Conservation (phyloP, 2,113 vertebrate species). For the Ahaetulla prasina region DNA sequence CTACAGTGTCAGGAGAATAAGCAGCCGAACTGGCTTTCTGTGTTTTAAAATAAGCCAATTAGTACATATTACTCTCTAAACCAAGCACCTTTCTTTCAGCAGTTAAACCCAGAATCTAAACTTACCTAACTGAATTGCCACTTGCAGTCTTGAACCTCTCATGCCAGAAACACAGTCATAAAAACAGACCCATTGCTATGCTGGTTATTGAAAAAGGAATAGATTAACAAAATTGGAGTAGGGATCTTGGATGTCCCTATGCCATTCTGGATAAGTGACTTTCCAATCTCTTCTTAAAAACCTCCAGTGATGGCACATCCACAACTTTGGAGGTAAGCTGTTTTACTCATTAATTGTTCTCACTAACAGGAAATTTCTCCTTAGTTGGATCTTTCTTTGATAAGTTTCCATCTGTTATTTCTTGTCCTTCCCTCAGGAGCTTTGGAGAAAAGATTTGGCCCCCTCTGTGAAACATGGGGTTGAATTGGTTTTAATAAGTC, state of each 20-base stretch:
- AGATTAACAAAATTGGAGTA: background rate
- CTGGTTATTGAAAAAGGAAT: background rate
- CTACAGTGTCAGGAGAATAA: background rate
- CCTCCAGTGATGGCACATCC: no score
- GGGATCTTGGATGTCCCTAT: background rate
- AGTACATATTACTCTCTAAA: background rate
- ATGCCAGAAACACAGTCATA: background rate
- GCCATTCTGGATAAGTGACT: background rate
- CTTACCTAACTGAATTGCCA: background rate
- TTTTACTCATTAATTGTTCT: background rate
- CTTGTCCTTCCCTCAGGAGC: background rate
- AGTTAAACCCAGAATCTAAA: background rate
- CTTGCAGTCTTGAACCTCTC: background rate
- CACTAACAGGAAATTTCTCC: background rate
- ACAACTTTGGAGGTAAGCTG: background rate
- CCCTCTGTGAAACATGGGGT: background rate
- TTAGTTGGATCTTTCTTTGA: background rate
- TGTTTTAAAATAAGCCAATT: background rate
- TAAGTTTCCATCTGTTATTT: background rate
- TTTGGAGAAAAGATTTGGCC: background rate
- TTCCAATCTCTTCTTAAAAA: background rate
- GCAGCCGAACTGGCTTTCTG: background rate
- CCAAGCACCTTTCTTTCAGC: background rate
- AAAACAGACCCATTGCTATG: background rate
- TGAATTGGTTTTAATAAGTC: background rate